Evolutionary conservation across 2,888 invertebrate species (phyloP).

Genomic region (Phanerotoma sp.): DNA sequence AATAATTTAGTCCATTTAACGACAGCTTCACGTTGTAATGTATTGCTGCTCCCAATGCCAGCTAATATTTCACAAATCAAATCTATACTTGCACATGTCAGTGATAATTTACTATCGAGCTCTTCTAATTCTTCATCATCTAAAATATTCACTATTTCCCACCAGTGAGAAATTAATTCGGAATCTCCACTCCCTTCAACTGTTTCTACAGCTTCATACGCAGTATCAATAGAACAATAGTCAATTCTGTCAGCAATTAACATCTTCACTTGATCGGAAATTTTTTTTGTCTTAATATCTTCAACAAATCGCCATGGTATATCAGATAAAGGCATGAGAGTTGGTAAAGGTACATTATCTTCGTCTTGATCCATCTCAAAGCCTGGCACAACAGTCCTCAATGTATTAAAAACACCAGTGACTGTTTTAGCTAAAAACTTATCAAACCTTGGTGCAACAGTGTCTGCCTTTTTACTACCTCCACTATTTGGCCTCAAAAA

Average conservation of each 20-base stretch:
- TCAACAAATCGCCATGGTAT: constrained; percentile 60
- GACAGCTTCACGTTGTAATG: constrained; percentile 59
- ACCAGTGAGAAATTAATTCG: constrained; percentile 50
- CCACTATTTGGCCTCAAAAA: constrained; percentile 52
- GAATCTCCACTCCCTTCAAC: constrained; percentile 56
- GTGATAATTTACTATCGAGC: constrained; percentile 58
- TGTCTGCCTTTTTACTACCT: constrained; percentile 56
- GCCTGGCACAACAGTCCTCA: constrained; percentile 70
- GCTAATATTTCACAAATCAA: constrained; percentile 59
- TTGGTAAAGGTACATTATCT: constrained; percentile 43
- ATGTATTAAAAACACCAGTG: constrained; percentile 76
- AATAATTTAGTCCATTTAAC: constrained; percentile 57
- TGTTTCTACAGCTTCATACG: constrained; percentile 65
- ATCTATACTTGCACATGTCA: constrained; percentile 58
- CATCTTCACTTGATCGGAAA: constrained; percentile 43
- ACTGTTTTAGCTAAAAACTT: constrained; percentile 75
- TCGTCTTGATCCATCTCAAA: constrained; percentile 58
- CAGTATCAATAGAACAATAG: constrained; percentile 64
- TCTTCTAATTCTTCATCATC: constrained; percentile 59
- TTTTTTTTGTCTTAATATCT: constrained; percentile 52
- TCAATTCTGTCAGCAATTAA: constrained; percentile 59
- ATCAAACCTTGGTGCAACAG: constrained; percentile 61
- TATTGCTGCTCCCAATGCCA: constrained; percentile 55
- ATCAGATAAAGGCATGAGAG: constrained; percentile 49
- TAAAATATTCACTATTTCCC: constrained; percentile 45